These are phyloP conservation scores for Danio albolineatus DNA, from an alignment of 2,797 vertebrate species.

Conservation along the genomic window DNA sequence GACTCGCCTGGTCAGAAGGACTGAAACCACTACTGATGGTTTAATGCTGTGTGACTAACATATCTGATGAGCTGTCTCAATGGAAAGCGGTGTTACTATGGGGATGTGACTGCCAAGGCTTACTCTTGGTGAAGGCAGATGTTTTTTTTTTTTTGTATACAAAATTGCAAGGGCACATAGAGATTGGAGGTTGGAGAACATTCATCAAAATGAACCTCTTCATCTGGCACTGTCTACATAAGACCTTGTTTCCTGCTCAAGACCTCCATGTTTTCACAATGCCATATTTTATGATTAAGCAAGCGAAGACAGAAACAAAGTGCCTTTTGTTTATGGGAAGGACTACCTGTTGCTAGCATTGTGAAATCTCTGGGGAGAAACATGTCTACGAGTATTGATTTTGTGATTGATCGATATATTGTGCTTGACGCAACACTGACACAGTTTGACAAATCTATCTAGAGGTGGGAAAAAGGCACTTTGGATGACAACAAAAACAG, in stretches of 20 bases:
- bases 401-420: slow-evolving; percentile 19
- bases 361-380: neutral
- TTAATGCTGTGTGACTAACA: slow-evolving; percentile 60
- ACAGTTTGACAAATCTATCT: slow-evolving; percentile 6
- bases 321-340: slow-evolving; percentile 18
- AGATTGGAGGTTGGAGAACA: slow-evolving; percentile 30
- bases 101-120: slow-evolving; percentile 50
- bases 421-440: neutral
- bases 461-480: slow-evolving; percentile 9
- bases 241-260: neutral
- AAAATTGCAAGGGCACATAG: slow-evolving; percentile 47
- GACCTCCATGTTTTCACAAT: slow-evolving; percentile 3
- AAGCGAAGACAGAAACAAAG: neutral
- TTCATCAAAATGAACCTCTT: slow-evolving; percentile 18
- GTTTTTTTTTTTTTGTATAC: slow-evolving; percentile 38
- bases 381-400: slow-evolving; percentile 14
- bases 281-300: slow-evolving; percentile 21
- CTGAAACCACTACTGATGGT: slow-evolving; percentile 50
- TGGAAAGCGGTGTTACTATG: slow-evolving; percentile 61
- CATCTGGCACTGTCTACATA: slow-evolving; percentile 13
- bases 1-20: slow-evolving; percentile 24
- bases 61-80: slow-evolving; percentile 61
- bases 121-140: slow-evolving; percentile 40
- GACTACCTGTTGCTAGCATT: slow-evolving; percentile 3
- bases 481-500: neutral